phyloP scores from a whole-genome alignment of 37 sponge, comb jelly and placozoan species.

The Amphimedon queenslandica region DNA sequence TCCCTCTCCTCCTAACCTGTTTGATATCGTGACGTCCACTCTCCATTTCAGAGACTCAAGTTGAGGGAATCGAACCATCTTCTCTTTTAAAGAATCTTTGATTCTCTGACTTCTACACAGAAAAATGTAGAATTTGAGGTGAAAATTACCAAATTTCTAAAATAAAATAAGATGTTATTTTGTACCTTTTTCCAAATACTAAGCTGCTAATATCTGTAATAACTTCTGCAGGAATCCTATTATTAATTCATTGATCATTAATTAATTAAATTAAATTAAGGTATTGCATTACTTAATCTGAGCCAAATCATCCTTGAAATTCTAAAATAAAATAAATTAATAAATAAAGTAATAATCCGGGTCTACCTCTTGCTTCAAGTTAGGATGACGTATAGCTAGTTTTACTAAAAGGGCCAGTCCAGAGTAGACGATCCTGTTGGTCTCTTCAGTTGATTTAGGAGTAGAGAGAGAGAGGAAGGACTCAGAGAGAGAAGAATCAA shows the following conservation, averaged over 20 bases:
- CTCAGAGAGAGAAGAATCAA: constrained; percentile 33
- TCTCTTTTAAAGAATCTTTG: constrained; percentile 24
- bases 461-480: constrained; percentile 37
- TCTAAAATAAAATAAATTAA: constrained; percentile 33
- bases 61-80: constrained; percentile 58
- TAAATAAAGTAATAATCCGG: background rate
- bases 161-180: too few species aligned
- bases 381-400: constrained; percentile 59
- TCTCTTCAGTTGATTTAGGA: constrained; percentile 43
- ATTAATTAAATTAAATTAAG: too few species aligned
- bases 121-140: too few species aligned
- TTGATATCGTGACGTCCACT: constrained; percentile 92
- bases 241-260: too few species aligned
- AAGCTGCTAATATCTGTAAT: constrained; percentile 51
- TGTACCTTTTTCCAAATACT: constrained; percentile 23
- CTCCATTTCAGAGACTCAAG: constrained; percentile 74
- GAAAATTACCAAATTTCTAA: too few species aligned
- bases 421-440: constrained; percentile 51
- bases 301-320: constrained; percentile 68
- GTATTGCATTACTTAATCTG: constrained; percentile 52
- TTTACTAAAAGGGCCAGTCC: constrained; percentile 44
- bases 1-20: constrained; percentile 63
- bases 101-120: background rate
- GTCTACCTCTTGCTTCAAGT: constrained; percentile 70
- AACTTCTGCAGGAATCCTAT: constrained; percentile 62